These are phyloP conservation scores for Sminthurinus signatus DNA, from an alignment of 1,140 invertebrate genomes.

Conservation along the genomic window DNA sequence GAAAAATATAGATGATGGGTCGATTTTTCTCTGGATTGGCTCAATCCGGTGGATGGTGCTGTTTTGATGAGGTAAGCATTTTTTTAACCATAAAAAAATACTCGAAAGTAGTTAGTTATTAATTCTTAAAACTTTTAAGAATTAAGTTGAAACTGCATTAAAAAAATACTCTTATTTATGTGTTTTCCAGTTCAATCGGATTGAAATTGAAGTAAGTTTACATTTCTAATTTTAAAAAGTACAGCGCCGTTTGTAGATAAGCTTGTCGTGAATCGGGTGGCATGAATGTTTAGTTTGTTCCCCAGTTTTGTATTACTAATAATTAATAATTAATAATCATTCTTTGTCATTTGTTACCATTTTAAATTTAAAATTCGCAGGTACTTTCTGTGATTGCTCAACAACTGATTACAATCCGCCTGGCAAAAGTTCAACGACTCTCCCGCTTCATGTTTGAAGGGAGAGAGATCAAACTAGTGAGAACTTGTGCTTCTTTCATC, in stretches of 20 bases:
- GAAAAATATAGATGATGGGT: slow-evolving; percentile 83
- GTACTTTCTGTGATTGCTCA: slow-evolving; percentile 79
- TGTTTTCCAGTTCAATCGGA: slow-evolving; percentile 64
- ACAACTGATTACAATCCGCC: slow-evolving; percentile 68
- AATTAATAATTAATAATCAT: background rate
- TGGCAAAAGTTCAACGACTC: slow-evolving; percentile 62
- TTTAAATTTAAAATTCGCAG: background rate
- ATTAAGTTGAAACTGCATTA: too few relatives aligned
- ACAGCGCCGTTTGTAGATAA: too few relatives aligned
- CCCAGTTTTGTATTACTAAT: background rate
- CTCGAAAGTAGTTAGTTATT: too few relatives aligned
- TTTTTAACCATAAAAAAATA: too few relatives aligned
- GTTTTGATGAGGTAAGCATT: slow-evolving; percentile 66
- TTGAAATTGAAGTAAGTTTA: slow-evolving; percentile 66
- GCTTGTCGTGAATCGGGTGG: too few relatives aligned
- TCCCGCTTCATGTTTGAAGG: slow-evolving; percentile 81
- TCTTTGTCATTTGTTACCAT: background rate
- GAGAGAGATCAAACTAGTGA: slow-evolving; percentile 74
- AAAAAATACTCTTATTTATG: too few relatives aligned
- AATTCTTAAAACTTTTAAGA: too few relatives aligned
- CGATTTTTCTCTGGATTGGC: slow-evolving; percentile 77
- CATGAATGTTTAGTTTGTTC: too few relatives aligned
- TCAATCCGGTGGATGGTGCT: slow-evolving; percentile 83
- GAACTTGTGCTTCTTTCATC: slow-evolving; percentile 80
- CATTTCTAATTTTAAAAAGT: background rate